Percentiles rank a stretch among this genome's conserved stretches.
phyloP scores from a whole-genome alignment of 2,888 invertebrate genomes.

The Pogonocherus hispidulus region DNA sequence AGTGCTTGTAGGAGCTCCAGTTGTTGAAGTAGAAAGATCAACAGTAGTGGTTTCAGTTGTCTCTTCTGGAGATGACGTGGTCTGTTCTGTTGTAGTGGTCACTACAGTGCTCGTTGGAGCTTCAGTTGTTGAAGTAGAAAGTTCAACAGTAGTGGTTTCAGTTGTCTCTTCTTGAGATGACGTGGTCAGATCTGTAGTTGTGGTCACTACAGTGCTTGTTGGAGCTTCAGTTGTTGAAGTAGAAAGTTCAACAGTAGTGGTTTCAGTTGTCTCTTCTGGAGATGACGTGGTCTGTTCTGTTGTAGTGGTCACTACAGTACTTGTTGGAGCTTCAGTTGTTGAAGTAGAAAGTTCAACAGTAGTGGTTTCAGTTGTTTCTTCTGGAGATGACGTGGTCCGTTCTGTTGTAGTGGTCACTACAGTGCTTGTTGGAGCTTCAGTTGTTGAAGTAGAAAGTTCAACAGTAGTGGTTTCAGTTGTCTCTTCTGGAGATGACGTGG shows the following conservation, averaged over 20 bases:
- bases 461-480: neutral
- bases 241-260: neutral
- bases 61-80: neutral
- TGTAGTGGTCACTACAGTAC: constrained; percentile 1
- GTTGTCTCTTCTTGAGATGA: neutral
- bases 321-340: neutral
- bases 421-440: neutral
- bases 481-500: neutral
- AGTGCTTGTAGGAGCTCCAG: neutral
- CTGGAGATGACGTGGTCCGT: neutral
- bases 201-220: neutral
- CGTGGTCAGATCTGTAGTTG: neutral
- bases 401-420: neutral
- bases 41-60: neutral
- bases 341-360: neutral
- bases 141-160: neutral
- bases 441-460: neutral
- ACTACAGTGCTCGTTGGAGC: neutral
- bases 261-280: neutral
- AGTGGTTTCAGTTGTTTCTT: neutral
- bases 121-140: neutral
- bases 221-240: neutral
- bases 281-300: neutral
- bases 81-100: neutral
- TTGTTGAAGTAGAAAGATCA: neutral